Base-by-base conservation (phyloP, 2,888 invertebrate genomes). In the Agrochola macilenta region DNA sequence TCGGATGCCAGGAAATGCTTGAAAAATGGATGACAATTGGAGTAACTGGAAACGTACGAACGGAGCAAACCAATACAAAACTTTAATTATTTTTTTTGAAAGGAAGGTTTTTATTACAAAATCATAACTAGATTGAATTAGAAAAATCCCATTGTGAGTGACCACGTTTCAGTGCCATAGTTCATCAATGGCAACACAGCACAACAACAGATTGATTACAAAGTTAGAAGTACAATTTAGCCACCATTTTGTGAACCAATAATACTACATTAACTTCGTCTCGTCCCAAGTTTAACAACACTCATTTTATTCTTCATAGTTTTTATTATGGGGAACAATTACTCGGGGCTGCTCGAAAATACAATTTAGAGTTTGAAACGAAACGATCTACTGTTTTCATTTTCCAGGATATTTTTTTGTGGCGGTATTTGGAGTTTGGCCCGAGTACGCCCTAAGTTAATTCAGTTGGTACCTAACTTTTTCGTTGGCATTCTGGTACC, bases 241-340 rank as follows among this genome's bases (percentile, higher is more conserved):
- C 12, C 20, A 30, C 11, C 46, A 30, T 43, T 74, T 76, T 30
- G 23, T 64, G 17, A 52, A 66, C 12, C 39, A 26, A 58, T 54
- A 64, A 64, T 70, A 73, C 54, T 14, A 75, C 70, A 75, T 73
- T 69, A 74, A 60, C 12, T 68, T 54, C 9, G n/a, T 58, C 60
- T 69, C 5, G 35, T 30, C 23, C 20, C 7, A n/a, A 49, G 49
- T 61, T 54, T 74, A 52, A 69, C n/a, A 43, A 57, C n/a, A 66
- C 23, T n/a, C 49, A 70, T 78, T 82, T 61, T 43, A 66, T 63
- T 66, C 49, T 68, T 75, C 30, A 57, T 70, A 64, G 60, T 76
- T 82, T 76, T 63, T 75, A 54, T 66, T 46, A 78, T 64, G 39
- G 60, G 11, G 5, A 49, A 74, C 68, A 74, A 76, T 73, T 76